These are phyloP conservation scores for Lasioglossum calceatum DNA, from an alignment of 2,888 invertebrate species.

Conservation along the genomic window DNA sequence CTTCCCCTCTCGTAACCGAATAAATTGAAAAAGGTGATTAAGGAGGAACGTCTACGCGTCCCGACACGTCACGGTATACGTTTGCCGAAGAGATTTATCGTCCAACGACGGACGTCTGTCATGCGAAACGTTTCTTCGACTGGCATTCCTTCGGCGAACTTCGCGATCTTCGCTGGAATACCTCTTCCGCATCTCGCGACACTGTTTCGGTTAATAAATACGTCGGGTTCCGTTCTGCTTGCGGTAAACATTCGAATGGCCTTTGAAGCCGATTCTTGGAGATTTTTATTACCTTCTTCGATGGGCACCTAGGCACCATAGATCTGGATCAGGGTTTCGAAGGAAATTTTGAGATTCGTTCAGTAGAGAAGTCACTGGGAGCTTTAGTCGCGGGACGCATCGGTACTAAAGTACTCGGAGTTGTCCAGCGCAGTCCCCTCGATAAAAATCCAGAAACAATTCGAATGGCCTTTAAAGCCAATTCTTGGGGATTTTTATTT, in stretches of 20 bases:
- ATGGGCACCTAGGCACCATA: not conserved
- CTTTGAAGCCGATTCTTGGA: not conserved
- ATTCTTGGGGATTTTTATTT: not conserved
- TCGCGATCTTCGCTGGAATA: slow-evolving; percentile 40
- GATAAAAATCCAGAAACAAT: not conserved
- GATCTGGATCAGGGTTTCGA: not conserved
- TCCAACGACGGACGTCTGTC: slow-evolving; percentile 50
- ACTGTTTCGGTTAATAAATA: slow-evolving; percentile 39
- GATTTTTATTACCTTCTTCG: not conserved
- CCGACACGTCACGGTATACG: not conserved
- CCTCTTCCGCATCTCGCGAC: slow-evolving; percentile 44
- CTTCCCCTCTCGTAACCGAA: slow-evolving; percentile 42
- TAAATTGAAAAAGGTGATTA: slow-evolving; percentile 58
- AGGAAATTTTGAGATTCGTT: not conserved
- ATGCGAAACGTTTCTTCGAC: slow-evolving; percentile 50
- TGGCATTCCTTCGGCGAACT: slow-evolving; percentile 53
- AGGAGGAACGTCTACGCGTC: slow-evolving; percentile 49
- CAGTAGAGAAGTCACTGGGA: not conserved
- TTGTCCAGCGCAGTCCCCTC: not conserved
- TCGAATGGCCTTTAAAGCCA: not conserved
- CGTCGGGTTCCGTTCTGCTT: slow-evolving; percentile 27
- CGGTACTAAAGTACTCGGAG: not conserved
- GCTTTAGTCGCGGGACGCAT: not conserved
- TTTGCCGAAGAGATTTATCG: slow-evolving; percentile 45
- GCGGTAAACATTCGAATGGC: not conserved